Evolutionary conservation across 2,797 vertebrate species (phyloP).

Genomic region (Acrocephalus scirpaceus): DNA sequence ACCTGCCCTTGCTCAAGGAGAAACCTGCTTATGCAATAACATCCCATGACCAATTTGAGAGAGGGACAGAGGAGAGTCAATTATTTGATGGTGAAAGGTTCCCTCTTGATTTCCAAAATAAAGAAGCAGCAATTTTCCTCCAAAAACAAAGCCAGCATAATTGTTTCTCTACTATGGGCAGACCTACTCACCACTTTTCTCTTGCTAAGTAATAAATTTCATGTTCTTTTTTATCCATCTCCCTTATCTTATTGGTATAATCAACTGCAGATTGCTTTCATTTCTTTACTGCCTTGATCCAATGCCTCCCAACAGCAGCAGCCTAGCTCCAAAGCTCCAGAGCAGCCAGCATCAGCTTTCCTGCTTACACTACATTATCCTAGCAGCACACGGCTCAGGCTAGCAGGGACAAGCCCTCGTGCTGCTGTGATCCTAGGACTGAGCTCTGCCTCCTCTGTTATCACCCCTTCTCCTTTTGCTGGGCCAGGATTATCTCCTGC

Average conservation of each 20-base stretch:
- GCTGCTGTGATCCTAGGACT: not conserved
- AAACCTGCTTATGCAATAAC: slow-evolving; percentile 42
- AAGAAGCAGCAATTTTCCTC: not conserved
- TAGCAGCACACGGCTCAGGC: not conserved
- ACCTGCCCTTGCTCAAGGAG: slow-evolving; percentile 51
- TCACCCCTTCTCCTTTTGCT: not conserved
- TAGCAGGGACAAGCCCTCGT: not conserved
- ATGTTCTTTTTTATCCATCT: not conserved
- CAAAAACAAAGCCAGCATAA: not conserved
- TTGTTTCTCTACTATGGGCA: not conserved
- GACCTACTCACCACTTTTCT: not conserved
- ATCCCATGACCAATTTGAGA: not conserved
- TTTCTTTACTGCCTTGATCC: not conserved
- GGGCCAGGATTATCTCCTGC: not conserved
- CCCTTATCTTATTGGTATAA: not conserved
- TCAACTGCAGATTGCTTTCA: not conserved
- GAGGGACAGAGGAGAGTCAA: slow-evolving; percentile 6
- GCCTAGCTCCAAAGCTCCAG: not conserved
- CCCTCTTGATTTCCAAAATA: not conserved
- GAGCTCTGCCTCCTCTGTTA: not conserved
- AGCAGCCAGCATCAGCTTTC: not conserved
- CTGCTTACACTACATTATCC: not conserved
- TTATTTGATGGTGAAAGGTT: slow-evolving; percentile 1
- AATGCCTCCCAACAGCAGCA: not conserved
- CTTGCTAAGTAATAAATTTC: not conserved